Evolutionary conservation across 2,888 invertebrate species (phyloP).

Genomic region (Hirtodrosophila histrioides): DNA sequence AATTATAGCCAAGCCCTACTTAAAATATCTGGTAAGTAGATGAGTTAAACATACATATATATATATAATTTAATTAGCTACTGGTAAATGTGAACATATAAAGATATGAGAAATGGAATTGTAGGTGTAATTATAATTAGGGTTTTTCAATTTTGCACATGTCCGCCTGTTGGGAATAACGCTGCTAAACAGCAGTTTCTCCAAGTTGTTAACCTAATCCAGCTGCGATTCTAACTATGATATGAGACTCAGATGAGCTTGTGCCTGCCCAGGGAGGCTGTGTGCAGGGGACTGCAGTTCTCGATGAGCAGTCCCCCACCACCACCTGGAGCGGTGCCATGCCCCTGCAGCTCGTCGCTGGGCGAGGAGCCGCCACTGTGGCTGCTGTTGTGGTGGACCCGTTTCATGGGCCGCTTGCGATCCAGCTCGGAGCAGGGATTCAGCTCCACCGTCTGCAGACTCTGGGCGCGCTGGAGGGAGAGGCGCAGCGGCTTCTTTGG

Average conservation of each 20-base stretch:
- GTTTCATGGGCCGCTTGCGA: slow-evolving; percentile 83
- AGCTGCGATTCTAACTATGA: slow-evolving; percentile 1
- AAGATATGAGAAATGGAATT: slow-evolving; percentile 21
- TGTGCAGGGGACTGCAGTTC: slow-evolving; percentile 80
- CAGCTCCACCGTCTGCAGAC: slow-evolving; percentile 89
- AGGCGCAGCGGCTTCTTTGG: slow-evolving; percentile 93
- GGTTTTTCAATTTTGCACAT: slow-evolving; percentile 71
- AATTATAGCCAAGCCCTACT: slow-evolving; percentile 55
- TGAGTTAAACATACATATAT: slow-evolving; percentile 1
- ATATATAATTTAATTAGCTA: slow-evolving; percentile 19
- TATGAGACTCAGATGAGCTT: slow-evolving; percentile 78
- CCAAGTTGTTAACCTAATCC: slow-evolving; percentile 50
- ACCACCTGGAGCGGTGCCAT: neutral
- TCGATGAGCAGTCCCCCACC: slow-evolving; percentile 73
- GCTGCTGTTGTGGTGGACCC: slow-evolving; percentile 78
- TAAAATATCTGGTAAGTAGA: slow-evolving; percentile 50
- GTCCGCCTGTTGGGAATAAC: slow-evolving; percentile 64
- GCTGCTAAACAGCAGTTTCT: slow-evolving; percentile 44
- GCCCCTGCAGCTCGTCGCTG: slow-evolving; percentile 51
- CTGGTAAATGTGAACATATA: slow-evolving; percentile 7
- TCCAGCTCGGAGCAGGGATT: slow-evolving; percentile 77
- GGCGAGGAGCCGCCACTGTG: slow-evolving; percentile 51
- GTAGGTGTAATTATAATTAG: slow-evolving; percentile 23
- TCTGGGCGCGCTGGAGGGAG: slow-evolving; percentile 92
- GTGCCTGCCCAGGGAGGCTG: slow-evolving; percentile 82